These are phyloP conservation scores for Leptinotarsa haldemani DNA, from an alignment of 2,888 invertebrate species.

Conservation along the genomic window DNA sequence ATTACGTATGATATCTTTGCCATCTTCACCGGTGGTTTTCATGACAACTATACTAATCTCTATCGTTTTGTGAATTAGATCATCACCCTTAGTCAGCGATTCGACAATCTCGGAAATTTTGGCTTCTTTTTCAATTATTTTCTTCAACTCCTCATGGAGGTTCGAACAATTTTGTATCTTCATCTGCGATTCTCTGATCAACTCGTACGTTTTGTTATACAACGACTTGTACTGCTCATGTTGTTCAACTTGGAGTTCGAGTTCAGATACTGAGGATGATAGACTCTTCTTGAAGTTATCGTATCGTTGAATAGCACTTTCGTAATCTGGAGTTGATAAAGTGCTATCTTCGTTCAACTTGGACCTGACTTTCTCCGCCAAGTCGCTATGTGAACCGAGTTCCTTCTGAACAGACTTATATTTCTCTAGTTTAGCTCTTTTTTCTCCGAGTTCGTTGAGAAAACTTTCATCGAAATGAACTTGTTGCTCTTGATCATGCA, in stretches of 20 bases:
- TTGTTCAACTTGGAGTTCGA: slow-evolving; percentile 85
- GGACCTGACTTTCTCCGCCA: slow-evolving; percentile 80
- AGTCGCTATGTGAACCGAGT: slow-evolving; percentile 81
- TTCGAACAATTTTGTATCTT: slow-evolving; percentile 88
- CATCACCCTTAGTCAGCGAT: slow-evolving; percentile 79
- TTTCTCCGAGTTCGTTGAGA: slow-evolving; percentile 89
- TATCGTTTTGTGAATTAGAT: slow-evolving; percentile 78
- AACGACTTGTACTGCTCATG: slow-evolving; percentile 90
- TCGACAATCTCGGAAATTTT: slow-evolving; percentile 78
- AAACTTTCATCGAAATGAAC: slow-evolving; percentile 79
- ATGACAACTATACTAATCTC: slow-evolving; percentile 81
- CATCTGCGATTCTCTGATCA: slow-evolving; percentile 84
- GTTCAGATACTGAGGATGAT: slow-evolving; percentile 73
- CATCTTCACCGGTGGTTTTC: slow-evolving; percentile 83
- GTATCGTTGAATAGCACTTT: slow-evolving; percentile 77
- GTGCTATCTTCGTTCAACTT: slow-evolving; percentile 76
- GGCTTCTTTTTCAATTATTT: slow-evolving; percentile 80
- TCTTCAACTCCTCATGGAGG: slow-evolving; percentile 87
- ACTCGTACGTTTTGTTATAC: slow-evolving; percentile 85
- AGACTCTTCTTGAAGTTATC: slow-evolving; percentile 76
- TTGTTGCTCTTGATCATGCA: slow-evolving; percentile 88
- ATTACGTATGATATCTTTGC: slow-evolving; percentile 83
- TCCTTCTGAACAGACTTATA: slow-evolving; percentile 86
- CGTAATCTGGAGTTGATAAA: slow-evolving; percentile 72
- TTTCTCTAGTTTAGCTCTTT: slow-evolving; percentile 89